Conservation (phyloP, 2,113 vertebrate species). For the Pedionomus torquatus region DNA sequence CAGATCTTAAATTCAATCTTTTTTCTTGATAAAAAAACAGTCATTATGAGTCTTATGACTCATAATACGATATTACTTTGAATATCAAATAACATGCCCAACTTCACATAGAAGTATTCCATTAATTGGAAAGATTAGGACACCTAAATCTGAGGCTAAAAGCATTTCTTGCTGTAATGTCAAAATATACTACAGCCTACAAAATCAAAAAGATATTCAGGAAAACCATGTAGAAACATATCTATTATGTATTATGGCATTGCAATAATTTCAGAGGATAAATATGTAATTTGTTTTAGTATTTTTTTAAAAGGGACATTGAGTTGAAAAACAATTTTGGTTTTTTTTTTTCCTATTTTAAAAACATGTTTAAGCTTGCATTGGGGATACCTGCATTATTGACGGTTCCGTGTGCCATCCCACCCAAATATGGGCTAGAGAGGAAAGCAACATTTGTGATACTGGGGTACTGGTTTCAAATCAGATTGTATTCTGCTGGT, state of each 20-base stretch:
- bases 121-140: not conserved
- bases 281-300: not conserved
- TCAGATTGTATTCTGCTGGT: not conserved
- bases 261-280: not conserved
- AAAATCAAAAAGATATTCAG: not conserved
- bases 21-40: not conserved
- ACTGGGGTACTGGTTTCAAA: not conserved
- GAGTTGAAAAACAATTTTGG: not conserved
- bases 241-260: not conserved
- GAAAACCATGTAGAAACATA: not conserved
- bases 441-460: not conserved
- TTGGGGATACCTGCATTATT: fast-evolving
- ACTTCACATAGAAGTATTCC: not conserved
- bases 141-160: not conserved
- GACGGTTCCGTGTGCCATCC: not conserved
- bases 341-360: not conserved
- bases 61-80: not conserved
- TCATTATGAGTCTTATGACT: not conserved
- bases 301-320: not conserved
- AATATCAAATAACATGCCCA: not conserved
- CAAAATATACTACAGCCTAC: not conserved
- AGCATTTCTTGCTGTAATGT: not conserved
- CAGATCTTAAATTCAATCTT: not conserved
- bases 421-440: not conserved
- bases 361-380: not conserved